phyloP scores from a whole-genome alignment of 2,113 vertebrate species.

The Gopherus flavomarginatus region DNA sequence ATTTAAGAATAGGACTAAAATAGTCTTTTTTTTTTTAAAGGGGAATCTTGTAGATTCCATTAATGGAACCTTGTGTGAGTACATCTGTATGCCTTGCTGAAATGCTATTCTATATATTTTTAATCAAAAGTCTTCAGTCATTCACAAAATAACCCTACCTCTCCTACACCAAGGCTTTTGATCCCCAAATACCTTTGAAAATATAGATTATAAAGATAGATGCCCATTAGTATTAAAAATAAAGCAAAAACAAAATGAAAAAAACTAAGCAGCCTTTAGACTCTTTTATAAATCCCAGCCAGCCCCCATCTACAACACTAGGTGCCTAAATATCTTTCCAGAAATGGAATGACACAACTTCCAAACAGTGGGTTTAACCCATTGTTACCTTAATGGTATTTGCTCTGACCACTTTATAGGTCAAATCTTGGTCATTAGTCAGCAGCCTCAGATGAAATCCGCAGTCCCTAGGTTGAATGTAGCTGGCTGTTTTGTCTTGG shows the following conservation, averaged over 20 bases:
- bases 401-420: accelerated
- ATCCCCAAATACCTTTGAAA: no score
- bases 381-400: neutral
- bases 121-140: neutral
- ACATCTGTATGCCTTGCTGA: neutral
- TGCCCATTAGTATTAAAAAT: neutral
- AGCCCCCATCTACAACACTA: neutral
- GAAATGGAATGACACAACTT: neutral
- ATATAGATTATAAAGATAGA: neutral
- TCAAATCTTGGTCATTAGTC: neutral
- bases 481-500: neutral
- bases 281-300: neutral
- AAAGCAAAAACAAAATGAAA: accelerated
- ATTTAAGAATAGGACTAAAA: neutral
- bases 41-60: neutral
- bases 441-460: neutral
- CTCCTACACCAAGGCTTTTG: neutral
- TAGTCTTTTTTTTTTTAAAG: neutral
- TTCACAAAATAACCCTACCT: neutral
- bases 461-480: neutral
- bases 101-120: neutral
- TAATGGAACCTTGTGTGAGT: neutral
- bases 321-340: neutral
- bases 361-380: neutral
- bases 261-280: neutral